Conservation (phyloP, 2,113 vertebrate genomes). For the Protobothrops flavoviridis region DNA sequence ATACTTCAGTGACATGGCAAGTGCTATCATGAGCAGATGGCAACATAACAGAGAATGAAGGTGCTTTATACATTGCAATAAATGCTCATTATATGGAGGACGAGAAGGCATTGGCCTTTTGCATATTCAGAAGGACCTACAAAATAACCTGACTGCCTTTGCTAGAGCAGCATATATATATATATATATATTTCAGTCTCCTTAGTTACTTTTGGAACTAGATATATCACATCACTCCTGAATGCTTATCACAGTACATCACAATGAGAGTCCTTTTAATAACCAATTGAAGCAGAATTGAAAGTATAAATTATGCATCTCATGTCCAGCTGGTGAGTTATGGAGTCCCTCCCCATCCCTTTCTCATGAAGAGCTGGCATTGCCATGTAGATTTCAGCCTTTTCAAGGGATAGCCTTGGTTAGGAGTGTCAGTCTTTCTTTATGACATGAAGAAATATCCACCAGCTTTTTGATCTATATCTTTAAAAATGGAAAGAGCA, state of each 20-base stretch:
- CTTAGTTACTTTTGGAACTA: constrained; percentile 72
- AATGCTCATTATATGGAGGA: background rate
- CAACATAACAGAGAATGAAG: background rate
- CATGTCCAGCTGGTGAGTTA: constrained; percentile 60
- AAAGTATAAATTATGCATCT: constrained; percentile 76
- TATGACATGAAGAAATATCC: background rate
- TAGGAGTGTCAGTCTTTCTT: background rate
- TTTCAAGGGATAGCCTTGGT: background rate
- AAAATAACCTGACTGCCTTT: background rate
- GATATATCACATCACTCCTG: constrained; percentile 65
- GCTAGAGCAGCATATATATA: constrained; percentile 12
- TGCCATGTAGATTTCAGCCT: accelerated
- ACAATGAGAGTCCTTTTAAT: constrained; percentile 74
- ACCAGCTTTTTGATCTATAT: background rate
- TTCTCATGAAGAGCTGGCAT: background rate
- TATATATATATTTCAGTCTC: background rate
- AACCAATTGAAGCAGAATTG: constrained; percentile 78
- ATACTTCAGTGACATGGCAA: background rate
- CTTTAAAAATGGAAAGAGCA: background rate
- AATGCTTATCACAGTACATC: constrained; percentile 64
- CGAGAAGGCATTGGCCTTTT: background rate
- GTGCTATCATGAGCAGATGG: background rate
- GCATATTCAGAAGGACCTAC: background rate
- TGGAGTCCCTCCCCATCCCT: constrained; percentile 51
- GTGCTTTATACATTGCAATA: background rate